Conservation (phyloP, 1,140 invertebrate genomes). For the Drosophila murphyi region DNA sequence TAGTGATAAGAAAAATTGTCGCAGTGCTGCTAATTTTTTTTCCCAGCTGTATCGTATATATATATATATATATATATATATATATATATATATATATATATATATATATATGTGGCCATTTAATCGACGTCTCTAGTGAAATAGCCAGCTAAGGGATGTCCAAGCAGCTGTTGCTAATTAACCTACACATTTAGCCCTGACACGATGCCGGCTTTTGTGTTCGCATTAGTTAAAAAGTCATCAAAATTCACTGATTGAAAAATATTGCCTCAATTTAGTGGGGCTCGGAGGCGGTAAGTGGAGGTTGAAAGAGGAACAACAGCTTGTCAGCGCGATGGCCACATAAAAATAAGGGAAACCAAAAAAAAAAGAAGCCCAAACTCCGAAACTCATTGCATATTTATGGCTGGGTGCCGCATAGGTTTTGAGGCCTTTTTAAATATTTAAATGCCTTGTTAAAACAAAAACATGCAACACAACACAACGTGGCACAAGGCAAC, state of each 20-base stretch:
- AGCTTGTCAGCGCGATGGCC: slow-evolving; percentile 13
- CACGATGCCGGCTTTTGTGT: slow-evolving; percentile 13
- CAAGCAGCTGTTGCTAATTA: slow-evolving; percentile 72
- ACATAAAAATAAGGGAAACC: slow-evolving; percentile 19
- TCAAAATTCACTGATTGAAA: slow-evolving; percentile 64
- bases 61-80: too few species aligned
- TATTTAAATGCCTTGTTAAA: slow-evolving; percentile 71
- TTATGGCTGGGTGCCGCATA: slow-evolving; percentile 54
- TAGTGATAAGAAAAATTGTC: too few species aligned
- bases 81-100: too few species aligned
- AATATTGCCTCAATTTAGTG: slow-evolving; percentile 33
- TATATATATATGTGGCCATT: background rate
- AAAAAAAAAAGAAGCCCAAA: slow-evolving; percentile 11
- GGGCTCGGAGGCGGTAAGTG: too few species aligned
- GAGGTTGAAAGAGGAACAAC: background rate
- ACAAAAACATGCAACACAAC: slow-evolving; percentile 39
- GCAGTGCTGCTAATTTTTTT: too few species aligned
- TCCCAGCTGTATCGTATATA: too few species aligned
- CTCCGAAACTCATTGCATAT: slow-evolving; percentile 67
- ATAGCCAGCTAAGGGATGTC: slow-evolving; percentile 18
- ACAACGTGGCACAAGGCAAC: background rate
- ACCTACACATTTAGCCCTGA: slow-evolving; percentile 57
- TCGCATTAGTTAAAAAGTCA: slow-evolving; percentile 71
- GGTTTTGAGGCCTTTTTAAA: slow-evolving; percentile 67
- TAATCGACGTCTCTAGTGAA: slow-evolving; percentile 52